Evolutionary conservation across 2,888 invertebrate species (phyloP).

Genomic region (Parapristionchus giblindavisi): DNA sequence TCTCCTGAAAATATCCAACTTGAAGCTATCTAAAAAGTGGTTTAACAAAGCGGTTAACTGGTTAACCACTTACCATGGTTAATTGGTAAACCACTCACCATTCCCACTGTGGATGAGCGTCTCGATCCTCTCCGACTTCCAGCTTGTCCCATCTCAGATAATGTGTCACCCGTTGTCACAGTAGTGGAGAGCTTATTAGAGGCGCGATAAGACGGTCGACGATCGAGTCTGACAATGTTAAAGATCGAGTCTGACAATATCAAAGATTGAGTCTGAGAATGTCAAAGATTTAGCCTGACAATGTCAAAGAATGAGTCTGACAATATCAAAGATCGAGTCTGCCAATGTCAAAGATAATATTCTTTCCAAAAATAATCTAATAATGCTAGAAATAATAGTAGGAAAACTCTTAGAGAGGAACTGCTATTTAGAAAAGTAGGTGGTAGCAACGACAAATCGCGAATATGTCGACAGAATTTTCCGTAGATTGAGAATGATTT

Average conservation of each 20-base stretch:
- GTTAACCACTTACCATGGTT: no score
- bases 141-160: conserved; percentile 16
- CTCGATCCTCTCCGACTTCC: conserved; percentile 26
- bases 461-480: no score
- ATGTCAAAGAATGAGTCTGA: conserved; percentile 1
- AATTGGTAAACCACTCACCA: no score
- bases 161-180: background rate
- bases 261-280: conserved; percentile 8
- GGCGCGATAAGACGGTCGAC: conserved; percentile 6
- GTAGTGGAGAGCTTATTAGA: conserved; percentile 11
- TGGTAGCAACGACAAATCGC: no score
- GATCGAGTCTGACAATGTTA: conserved; percentile 12
- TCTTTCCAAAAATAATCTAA: no score
- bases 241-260: background rate
- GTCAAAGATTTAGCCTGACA: background rate
- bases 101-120: conserved; percentile 3
- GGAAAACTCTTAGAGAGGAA: no score
- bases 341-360: background rate
- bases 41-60: background rate
- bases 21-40: background rate
- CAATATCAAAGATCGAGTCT: background rate
- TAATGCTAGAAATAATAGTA: no score
- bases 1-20: conserved; percentile 24
- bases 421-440: no score
- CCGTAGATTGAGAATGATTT: no score